Evolutionary conservation across 1,140 invertebrate genomes (phyloP), one percentile per base, ranked within the genome.

Genomic region (Capitella teleta): DNA sequence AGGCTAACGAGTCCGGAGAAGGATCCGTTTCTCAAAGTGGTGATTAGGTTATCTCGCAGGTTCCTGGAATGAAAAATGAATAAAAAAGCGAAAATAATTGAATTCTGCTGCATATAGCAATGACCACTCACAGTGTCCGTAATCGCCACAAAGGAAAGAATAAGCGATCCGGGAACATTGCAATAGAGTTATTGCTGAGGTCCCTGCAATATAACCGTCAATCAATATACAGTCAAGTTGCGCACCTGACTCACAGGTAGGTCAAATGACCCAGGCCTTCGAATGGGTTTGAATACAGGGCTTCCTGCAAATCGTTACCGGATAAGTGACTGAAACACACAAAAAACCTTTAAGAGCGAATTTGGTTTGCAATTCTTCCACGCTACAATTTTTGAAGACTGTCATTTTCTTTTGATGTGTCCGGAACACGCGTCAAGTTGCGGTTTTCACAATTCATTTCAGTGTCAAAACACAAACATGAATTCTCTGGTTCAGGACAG

Each of bases 381-480:
- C 16, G n/a, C 10, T 34, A 34, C 16, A 34, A 12, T 12, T 34
- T 34, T 12, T 34, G 32, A 10, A 34, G 10, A 34, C 16, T 12
- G 10, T 10, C 37, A 57, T 52, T 53, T 71, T 68, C 12, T 60
- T 56, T 25, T 67, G 61, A 5, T 55, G 28, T 38, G 19, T 49
- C 47, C 1, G 69, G 67, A 2, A 72, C 46, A 1, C 24, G 18
- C 2, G 16, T 26, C 14, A 70, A 46, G 2, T 57, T 51, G 2
- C 59, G 51, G 14, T 55, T 54, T 1, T 63, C 62, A 46, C 69
- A 72, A 49, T 70, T 69, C 21, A 70, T 66, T 24, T 61, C 54
- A 12, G 64, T 57, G 49, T 71, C 66, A 45, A 53, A 55, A 47
- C 69, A 72, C 34, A 62, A 55, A 47, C 69, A 72, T n/a, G 54